Conservation (phyloP, 2,888 invertebrate genomes). For the Uloborus plumipes region DNA sequence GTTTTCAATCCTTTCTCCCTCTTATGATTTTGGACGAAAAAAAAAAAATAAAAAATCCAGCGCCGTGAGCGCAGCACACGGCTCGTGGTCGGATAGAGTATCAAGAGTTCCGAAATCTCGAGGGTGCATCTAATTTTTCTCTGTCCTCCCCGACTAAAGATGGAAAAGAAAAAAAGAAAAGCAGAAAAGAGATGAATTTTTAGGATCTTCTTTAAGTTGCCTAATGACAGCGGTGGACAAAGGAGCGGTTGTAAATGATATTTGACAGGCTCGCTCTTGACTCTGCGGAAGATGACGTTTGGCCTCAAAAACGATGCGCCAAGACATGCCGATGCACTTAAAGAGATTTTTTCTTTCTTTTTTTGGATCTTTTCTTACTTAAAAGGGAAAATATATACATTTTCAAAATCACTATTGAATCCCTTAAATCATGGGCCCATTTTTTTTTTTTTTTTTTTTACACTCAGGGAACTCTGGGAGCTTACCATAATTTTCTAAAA, state of each 20-base stretch:
- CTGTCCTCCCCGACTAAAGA: slow-evolving; percentile 26
- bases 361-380: too few relatives aligned
- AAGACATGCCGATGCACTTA: too few relatives aligned
- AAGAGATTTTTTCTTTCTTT: too few relatives aligned
- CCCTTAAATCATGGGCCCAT: too few relatives aligned
- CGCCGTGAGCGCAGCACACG: slow-evolving; percentile 18
- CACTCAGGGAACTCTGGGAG: too few relatives aligned
- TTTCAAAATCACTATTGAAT: too few relatives aligned
- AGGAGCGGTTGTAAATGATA: slow-evolving; percentile 3
- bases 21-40: background rate
- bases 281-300: background rate
- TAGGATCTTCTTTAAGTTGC: slow-evolving; percentile 31
- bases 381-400: too few relatives aligned
- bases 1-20: background rate
- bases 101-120: slow-evolving; percentile 39
- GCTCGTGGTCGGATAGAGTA: slow-evolving; percentile 23
- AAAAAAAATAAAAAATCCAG: too few relatives aligned
- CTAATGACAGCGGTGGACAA: slow-evolving; percentile 53
- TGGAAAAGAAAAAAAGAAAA: slow-evolving; percentile 13
- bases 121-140: slow-evolving; percentile 51
- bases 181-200: slow-evolving; percentile 17
- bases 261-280: slow-evolving; percentile 1
- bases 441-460: too few relatives aligned
- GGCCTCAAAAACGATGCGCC: too few relatives aligned
- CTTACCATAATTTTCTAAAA: too few relatives aligned